Base-by-base conservation (phyloP, 2,797 vertebrate species). In the Parauchenoglanis punctatus region DNA sequence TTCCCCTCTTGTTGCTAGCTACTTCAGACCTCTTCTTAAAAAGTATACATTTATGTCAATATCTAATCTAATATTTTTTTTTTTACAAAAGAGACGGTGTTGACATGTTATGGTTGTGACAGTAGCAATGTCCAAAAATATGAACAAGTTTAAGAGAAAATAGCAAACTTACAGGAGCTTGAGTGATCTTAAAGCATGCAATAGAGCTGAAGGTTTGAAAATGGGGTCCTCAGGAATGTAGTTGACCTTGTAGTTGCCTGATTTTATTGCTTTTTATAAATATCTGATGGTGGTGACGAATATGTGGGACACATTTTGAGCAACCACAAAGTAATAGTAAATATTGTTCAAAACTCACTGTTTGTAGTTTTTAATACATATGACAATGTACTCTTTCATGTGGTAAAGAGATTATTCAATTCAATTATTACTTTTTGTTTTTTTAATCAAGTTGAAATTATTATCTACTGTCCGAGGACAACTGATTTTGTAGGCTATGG, bases 101-200 rank as follows among this genome's bases (percentile, higher is more conserved):
- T 73, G 78, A 81, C 78, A 81, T 58, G 83, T 44, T 58, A 85
- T 85, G 83, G 49, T 85, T 85, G 68, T 75, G 31, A 85, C 68
- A 75, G 67, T 44, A 73, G 83, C 68, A 73, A 23, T 44, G 52
- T 73, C 83, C 52, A 73, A 85, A 40, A 85, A 85, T 85, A 85
- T 73, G 28, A 73, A 59, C 25, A 73, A 75, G 2, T 85, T 59
- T 83, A 70, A 73, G 49, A 58, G 68, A 85, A 85, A 73, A 84
- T 73, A 52, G 46, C n/a, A 72, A 54, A 72, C 46, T 35, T 84
- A 72, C 52, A 54, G 46, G 83, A 58, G 83, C 52, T 84, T 73
- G 65, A 70, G 23, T 72, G 46, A 84, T 35, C 67, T 84, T 35
- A 15, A 31, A 17, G 46, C 83, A 72, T 73, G 25, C 28, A 54